phyloP scores from a whole-genome alignment of 1,140 invertebrate genomes.

The Rhagoletis zephyria region DNA sequence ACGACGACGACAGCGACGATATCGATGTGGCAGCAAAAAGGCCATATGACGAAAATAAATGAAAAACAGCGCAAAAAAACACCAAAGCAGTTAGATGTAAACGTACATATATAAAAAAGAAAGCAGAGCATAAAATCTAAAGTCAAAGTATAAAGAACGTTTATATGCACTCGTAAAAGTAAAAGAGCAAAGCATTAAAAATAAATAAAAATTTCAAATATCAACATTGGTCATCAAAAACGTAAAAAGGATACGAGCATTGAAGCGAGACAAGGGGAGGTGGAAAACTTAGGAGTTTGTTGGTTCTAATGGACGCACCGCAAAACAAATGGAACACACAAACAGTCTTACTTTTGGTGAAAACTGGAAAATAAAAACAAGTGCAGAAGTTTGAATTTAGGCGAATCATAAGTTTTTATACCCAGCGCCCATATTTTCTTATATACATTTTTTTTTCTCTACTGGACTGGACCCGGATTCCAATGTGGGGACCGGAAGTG shows the following conservation, averaged over 20 bases:
- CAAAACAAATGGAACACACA: not conserved
- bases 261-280: not conserved
- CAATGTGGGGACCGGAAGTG: no score
- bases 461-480: no score
- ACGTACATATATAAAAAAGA: not conserved
- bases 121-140: not conserved
- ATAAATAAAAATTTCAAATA: constrained; percentile 32
- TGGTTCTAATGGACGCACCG: not conserved
- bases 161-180: not conserved
- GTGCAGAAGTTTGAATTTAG: no score
- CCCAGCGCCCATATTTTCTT: not conserved
- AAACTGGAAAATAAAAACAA: not conserved
- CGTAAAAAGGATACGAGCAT: not conserved
- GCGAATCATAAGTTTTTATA: not conserved
- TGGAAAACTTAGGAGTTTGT: not conserved
- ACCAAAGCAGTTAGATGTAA: no score
- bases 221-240: constrained; percentile 31
- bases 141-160: not conserved
- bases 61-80: not conserved
- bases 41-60: not conserved
- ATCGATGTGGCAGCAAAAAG: not conserved
- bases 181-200: constrained; percentile 28
- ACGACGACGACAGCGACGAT: no score
- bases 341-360: no score
- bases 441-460: no score